A percentile compares a stretch with the other conserved stretches of the same genome.
These are phyloP conservation scores for Caenorhabditis sp. DNA, from an alignment of 2,888 invertebrate species.

Conservation along the genomic window DNA sequence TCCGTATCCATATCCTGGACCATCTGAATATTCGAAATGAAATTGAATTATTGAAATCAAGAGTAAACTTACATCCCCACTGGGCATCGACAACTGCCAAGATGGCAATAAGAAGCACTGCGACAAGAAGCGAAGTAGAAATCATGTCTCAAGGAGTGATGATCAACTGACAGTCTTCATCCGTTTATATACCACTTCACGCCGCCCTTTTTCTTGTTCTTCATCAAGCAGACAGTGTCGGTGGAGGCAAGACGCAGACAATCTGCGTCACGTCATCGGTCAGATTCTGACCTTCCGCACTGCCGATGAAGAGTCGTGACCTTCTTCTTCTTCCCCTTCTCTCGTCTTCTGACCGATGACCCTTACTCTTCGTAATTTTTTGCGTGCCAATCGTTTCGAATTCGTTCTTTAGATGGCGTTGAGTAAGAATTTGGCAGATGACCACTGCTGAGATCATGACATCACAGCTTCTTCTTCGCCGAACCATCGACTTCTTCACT, in stretches of 20 bases:
- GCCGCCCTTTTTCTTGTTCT: constrained; percentile 62
- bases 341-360: constrained; percentile 19
- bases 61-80: constrained; percentile 56
- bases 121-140: constrained; percentile 50
- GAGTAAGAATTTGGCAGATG: constrained; percentile 27
- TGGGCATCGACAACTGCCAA: constrained; percentile 60
- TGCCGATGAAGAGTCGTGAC: constrained; percentile 28
- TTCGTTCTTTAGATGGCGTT: constrained; percentile 26
- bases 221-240: constrained; percentile 30
- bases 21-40: constrained; percentile 31
- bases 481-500: constrained; percentile 25
- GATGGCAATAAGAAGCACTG: constrained; percentile 57
- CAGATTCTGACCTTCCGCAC: constrained; percentile 31
- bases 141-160: constrained; percentile 46
- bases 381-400: constrained; percentile 13
- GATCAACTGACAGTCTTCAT: constrained; percentile 39
- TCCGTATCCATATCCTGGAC: constrained; percentile 30
- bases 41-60: not conserved
- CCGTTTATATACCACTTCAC: constrained; percentile 35
- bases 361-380: constrained; percentile 19
- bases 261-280: constrained; percentile 33
- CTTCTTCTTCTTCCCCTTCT: constrained; percentile 24
- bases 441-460: constrained; percentile 47
- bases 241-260: constrained; percentile 31
- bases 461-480: constrained; percentile 47